Base-by-base conservation (phyloP, 2,113 vertebrate species). In the Plotosus lineatus region DNA sequence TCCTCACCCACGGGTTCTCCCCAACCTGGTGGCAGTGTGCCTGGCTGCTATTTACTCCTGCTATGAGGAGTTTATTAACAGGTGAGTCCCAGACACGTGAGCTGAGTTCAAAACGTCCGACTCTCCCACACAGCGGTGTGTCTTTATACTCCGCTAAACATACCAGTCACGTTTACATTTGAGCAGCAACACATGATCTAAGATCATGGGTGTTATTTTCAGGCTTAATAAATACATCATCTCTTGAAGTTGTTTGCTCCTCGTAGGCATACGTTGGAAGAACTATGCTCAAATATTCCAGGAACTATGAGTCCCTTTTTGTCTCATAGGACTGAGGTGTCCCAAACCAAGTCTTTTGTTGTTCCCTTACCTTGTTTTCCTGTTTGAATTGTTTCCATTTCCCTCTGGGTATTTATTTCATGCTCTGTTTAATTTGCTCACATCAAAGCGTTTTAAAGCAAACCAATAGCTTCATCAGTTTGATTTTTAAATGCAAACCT, bases 21-120 rank as follows among this genome's bases (percentile, higher is more conserved):
- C 97, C 78, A 99, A 99, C 90, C 94, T 99, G 58, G 98, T 99
- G 85, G 97, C 98, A 0, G 98, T 99, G 77, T 99, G 98, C 88
- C 93, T 99, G 88, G 98, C 98, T 51, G 98, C 98, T 88, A 99
- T 99, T 89, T 99, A 99, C 87, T 99, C 98, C 38, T 99, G 98
- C 91, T 99, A 99, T 0, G 98, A 99, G 89, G 98, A 99, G 88
- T 99, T 98, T 90, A 99, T 99, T 92, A 99, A 99, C 97, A 99
- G 98, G 98, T 98, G 82, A 92, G 96, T 85, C n/a, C 36, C 68
- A 66, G 56, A 12, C 46, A 50, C 21, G 9, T 65, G 17, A n/a
- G 46, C 46, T 23, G 10, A 23, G 74, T 46, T 36, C 33, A 46
- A 73, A 17, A 17, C 8, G 40, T 44, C 11, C 19, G 3, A 51